These are phyloP conservation scores for Goniozus legneri DNA, from an alignment of 1,140 invertebrate genomes.

Conservation along the genomic window DNA sequence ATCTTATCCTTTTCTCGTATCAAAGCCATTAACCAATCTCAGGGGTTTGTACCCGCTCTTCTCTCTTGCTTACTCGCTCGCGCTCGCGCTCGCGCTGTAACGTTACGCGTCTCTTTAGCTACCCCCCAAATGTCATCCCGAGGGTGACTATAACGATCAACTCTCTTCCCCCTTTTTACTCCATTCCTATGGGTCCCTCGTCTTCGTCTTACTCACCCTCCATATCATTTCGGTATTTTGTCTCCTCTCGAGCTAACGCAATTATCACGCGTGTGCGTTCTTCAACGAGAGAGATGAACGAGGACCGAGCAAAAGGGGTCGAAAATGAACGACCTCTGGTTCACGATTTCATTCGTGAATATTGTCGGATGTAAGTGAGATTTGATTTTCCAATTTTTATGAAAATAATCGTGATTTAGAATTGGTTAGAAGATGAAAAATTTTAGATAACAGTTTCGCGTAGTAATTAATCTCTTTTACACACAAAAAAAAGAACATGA, in stretches of 20 bases:
- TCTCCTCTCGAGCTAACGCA: conserved; percentile 43
- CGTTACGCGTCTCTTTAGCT: conserved; percentile 6
- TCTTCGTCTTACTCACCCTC: neutral
- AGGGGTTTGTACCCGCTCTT: conserved; percentile 25
- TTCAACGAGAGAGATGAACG: no score
- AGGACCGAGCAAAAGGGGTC: no score
- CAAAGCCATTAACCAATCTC: conserved; percentile 48
- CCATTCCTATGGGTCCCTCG: neutral
- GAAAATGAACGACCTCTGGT: no score
- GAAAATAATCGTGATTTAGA: no score
- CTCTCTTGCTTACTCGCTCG: conserved; percentile 6
- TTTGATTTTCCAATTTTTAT: no score
- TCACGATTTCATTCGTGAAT: no score
- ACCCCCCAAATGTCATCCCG: conserved; percentile 43
- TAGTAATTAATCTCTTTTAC: no score
- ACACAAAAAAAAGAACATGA: no score
- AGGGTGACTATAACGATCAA: conserved; percentile 17
- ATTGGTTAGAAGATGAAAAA: no score
- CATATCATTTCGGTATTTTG: neutral
- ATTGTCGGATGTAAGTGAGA: no score
- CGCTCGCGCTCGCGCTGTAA: no score
- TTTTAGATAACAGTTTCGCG: no score
- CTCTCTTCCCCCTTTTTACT: neutral
- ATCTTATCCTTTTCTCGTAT: conserved; percentile 49
- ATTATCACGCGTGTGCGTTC: conserved; percentile 42